A percentile compares a stretch with the other conserved stretches of the same genome.
These are phyloP conservation scores for Palaemon carinicauda DNA, from an alignment of 1,140 invertebrate genomes.

Conservation along the genomic window DNA sequence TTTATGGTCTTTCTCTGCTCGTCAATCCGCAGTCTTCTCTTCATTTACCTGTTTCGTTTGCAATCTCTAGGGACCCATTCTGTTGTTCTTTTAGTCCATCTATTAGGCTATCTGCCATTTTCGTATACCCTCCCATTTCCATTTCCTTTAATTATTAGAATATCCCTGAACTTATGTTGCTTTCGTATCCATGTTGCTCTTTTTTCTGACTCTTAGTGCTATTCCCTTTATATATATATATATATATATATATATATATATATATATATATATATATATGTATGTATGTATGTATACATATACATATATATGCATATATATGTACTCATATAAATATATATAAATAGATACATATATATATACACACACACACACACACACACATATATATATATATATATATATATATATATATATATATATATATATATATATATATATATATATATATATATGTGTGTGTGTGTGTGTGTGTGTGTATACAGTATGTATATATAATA, in stretches of 20 bases:
- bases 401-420: not conserved
- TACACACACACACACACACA: not conserved
- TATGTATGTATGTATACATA: not conserved
- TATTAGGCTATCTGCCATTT: too few relatives aligned
- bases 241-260: not conserved
- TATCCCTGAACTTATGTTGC: too few relatives aligned
- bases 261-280: not conserved
- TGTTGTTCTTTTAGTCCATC: too few relatives aligned
- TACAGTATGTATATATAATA: not conserved
- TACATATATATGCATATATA: not conserved
- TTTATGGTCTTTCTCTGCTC: too few relatives aligned
- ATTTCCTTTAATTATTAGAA: too few relatives aligned
- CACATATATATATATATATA: not conserved
- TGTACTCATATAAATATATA: not conserved
- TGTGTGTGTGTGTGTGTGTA: not conserved
- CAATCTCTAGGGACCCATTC: too few relatives aligned
- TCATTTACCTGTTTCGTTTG: too few relatives aligned
- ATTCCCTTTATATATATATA: not conserved
- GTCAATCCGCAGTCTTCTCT: too few relatives aligned
- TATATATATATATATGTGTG: not conserved
- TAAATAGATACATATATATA: not conserved
- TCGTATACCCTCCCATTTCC: too few relatives aligned
- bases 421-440: slow-evolving; percentile 3
- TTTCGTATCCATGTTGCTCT: too few relatives aligned
- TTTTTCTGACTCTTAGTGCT: too few relatives aligned